These are phyloP conservation scores for Setipinna tenuifilis DNA, from an alignment of 2,797 vertebrate genomes.

Conservation along the genomic window DNA sequence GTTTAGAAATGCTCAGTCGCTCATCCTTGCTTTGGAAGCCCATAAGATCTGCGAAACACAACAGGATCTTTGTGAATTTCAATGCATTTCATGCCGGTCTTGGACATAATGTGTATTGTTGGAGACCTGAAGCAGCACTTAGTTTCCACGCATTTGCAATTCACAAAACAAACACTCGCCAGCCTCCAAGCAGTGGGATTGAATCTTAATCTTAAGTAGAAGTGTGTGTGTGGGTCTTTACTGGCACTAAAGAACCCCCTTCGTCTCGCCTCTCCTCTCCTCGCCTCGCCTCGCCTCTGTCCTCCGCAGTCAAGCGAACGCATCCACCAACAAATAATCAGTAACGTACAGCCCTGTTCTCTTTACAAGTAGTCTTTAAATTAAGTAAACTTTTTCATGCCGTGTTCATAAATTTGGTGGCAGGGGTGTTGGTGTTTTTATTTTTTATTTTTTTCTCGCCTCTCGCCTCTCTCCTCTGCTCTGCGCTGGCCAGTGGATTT, in stretches of 20 bases:
- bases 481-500: conserved; percentile 83
- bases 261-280: no score
- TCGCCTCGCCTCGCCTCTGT: neutral
- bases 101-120: conserved; percentile 23
- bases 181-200: neutral
- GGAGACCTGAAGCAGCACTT: conserved; percentile 11
- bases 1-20: conserved; percentile 24
- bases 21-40: neutral
- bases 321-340: conserved; percentile 39
- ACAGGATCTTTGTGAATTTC: neutral
- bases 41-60: neutral
- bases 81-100: neutral
- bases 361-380: conserved; percentile 80
- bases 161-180: neutral
- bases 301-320: conserved; percentile 23
- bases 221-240: conserved; percentile 11
- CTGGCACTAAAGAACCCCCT: neutral
- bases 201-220: conserved; percentile 24
- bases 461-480: conserved; percentile 48
- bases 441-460: conserved; percentile 74
- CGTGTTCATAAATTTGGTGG: conserved; percentile 85
- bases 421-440: no score
- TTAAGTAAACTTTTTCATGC: conserved; percentile 86
- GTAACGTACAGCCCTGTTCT: conserved; percentile 53
- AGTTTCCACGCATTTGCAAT: conserved; percentile 2